Evolutionary conservation across 1,140 invertebrate species (phyloP).

Genomic region (Zaprionus davidi): DNA sequence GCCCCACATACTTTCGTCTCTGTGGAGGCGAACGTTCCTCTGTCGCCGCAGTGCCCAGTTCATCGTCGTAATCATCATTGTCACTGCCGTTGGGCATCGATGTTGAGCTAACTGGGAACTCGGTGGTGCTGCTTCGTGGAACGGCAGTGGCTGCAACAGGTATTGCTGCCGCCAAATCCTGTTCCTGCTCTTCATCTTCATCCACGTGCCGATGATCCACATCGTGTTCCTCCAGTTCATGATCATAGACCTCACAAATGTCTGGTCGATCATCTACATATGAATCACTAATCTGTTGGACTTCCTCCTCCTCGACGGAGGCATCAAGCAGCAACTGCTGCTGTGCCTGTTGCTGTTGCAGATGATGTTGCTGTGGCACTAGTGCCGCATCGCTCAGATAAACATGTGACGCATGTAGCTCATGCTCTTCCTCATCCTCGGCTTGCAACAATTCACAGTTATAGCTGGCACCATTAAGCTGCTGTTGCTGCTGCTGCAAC

Average conservation of each 20-base stretch:
- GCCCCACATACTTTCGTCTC: conserved; percentile 56
- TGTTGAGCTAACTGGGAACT: conserved; percentile 69
- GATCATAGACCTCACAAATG: conserved; percentile 67
- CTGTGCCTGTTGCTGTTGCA: conserved; percentile 32
- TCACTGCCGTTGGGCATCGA: conserved; percentile 65
- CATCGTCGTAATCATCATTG: conserved; percentile 65
- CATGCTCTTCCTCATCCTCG: conserved; percentile 23
- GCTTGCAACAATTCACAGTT: conserved; percentile 28
- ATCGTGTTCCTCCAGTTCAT: conserved; percentile 66
- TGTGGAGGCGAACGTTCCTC: conserved; percentile 38
- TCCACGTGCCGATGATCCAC: conserved; percentile 38
- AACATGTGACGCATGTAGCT: conserved; percentile 37
- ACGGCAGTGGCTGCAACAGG: not conserved
- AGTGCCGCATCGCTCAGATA: conserved; percentile 68
- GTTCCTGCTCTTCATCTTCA: conserved; percentile 24
- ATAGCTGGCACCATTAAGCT: conserved; percentile 36
- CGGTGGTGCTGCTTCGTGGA: conserved; percentile 69
- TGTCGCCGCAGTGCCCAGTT: conserved; percentile 33
- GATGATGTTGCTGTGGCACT: conserved; percentile 37
- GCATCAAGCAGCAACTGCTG: conserved; percentile 33
- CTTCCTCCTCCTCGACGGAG: conserved; percentile 55
- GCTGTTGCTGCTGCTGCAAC: conserved; percentile 11
- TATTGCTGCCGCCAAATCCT: not conserved
- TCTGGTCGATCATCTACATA: conserved; percentile 62
- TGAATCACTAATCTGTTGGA: conserved; percentile 35